Evolutionary conservation across 1,140 invertebrate genomes (phyloP).

Genomic region (Conus ventricosus): DNA sequence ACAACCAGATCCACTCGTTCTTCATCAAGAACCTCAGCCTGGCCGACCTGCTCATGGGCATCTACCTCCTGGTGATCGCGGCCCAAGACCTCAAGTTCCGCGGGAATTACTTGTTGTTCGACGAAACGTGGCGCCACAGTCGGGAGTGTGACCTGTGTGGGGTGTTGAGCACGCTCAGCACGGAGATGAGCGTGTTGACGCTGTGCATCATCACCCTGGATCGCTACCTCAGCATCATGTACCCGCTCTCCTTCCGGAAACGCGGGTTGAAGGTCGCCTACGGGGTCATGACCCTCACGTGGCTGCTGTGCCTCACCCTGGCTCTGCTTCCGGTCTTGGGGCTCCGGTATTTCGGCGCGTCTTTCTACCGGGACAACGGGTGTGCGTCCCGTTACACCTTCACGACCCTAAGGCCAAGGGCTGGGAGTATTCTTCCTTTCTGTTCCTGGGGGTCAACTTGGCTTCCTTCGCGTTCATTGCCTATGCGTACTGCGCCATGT

Average conservation of each 20-base stretch:
- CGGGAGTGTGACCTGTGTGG: conserved; percentile 73
- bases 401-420: conserved; percentile 71
- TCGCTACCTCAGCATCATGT: conserved; percentile 81
- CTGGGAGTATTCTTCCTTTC: conserved; percentile 73
- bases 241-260: conserved; percentile 76
- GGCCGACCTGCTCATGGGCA: conserved; percentile 87
- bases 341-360: conserved; percentile 77
- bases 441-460: conserved; percentile 73
- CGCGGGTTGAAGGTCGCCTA: conserved; percentile 75
- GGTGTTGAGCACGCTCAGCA: conserved; percentile 61
- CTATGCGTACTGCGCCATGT: conserved; percentile 77
- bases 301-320: conserved; percentile 80
- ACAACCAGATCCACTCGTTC: conserved; percentile 74
- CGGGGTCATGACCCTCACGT: conserved; percentile 78
- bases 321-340: conserved; percentile 82
- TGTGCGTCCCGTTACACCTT: conserved; percentile 73
- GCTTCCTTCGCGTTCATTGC: conserved; percentile 74
- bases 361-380: conserved; percentile 71
- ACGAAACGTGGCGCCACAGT: conserved; percentile 83
- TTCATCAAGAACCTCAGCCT: conserved; percentile 84
- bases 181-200: conserved; percentile 83
- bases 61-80: conserved; percentile 85
- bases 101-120: conserved; percentile 80
- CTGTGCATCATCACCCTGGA: conserved; percentile 86
- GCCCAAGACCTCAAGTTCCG: conserved; percentile 81